Evolutionary conservation across 2,797 vertebrate species (phyloP).

Genomic region (Oreortyx pictus): DNA sequence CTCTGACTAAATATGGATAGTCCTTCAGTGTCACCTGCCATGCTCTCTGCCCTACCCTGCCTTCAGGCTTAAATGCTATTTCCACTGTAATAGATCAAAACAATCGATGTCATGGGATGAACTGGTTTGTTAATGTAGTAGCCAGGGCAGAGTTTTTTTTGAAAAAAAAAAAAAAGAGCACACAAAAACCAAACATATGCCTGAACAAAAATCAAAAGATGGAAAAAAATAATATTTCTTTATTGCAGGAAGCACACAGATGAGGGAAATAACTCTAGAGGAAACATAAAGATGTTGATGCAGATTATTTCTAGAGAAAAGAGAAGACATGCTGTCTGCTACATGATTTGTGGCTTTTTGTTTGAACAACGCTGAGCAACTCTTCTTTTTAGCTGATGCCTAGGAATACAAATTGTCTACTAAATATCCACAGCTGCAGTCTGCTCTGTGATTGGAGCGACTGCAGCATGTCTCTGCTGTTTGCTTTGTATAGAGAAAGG

Average conservation of each 20-base stretch:
- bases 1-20: not conserved
- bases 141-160: not conserved
- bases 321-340: not conserved
- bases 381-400: conserved; percentile 38
- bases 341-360: not conserved
- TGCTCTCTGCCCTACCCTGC: not conserved
- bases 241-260: not conserved
- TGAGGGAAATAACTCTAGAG: not conserved
- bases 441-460: not conserved
- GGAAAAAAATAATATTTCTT: not conserved
- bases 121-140: not conserved
- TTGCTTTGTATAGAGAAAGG: not conserved
- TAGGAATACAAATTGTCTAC: conserved; percentile 41
- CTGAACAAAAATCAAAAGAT: not conserved
- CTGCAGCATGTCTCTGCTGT: conserved; percentile 9
- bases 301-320: not conserved
- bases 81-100: not conserved
- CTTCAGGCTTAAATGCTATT: not conserved
- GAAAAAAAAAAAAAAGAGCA: not conserved
- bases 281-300: not conserved
- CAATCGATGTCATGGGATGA: not conserved
- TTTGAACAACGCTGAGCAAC: not conserved
- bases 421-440: conserved; percentile 58
- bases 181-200: not conserved
- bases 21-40: not conserved